Percentiles rank a stretch among this genome's conserved stretches.
These are phyloP conservation scores for Drosophila tristis DNA, from an alignment of 1,140 invertebrate species.

Conservation along the genomic window DNA sequence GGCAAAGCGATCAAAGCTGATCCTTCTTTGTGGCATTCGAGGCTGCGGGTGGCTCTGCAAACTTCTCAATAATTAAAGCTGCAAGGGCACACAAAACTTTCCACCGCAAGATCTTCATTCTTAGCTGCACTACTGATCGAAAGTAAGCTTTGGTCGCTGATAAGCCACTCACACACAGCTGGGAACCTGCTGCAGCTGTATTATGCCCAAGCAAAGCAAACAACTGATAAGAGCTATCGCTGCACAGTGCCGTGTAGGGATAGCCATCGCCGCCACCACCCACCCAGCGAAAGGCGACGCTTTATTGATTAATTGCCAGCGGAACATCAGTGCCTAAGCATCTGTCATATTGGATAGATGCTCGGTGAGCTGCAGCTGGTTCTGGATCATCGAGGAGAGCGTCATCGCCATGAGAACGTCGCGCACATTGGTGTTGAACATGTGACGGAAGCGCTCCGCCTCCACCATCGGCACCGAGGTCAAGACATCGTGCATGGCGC, in stretches of 20 bases:
- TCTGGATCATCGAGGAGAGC: constrained; percentile 56
- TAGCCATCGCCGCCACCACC: neutral
- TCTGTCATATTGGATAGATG: constrained; percentile 47
- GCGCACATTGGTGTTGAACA: constrained; percentile 61
- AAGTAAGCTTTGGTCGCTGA: no score
- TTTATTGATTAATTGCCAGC: neutral
- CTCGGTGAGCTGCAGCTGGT: constrained; percentile 58
- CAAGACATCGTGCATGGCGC: constrained; percentile 44
- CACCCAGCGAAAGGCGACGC: neutral
- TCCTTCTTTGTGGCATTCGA: no score
- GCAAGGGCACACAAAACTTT: no score
- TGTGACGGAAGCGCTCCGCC: constrained; percentile 43
- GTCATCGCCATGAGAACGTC: constrained; percentile 66
- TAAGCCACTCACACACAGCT: no score
- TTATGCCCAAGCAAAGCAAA: no score
- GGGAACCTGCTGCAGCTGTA: no score
- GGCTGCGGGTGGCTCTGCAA: no score
- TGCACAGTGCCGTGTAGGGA: no score
- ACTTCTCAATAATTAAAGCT: no score
- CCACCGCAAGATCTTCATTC: no score
- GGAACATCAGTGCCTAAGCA: neutral
- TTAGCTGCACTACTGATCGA: no score
- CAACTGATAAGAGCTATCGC: constrained; percentile 8
- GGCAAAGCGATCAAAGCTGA: no score
- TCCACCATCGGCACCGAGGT: constrained; percentile 61